These are phyloP conservation scores for Heliconius cydno DNA, from an alignment of 2,888 invertebrate genomes.

Conservation along the genomic window DNA sequence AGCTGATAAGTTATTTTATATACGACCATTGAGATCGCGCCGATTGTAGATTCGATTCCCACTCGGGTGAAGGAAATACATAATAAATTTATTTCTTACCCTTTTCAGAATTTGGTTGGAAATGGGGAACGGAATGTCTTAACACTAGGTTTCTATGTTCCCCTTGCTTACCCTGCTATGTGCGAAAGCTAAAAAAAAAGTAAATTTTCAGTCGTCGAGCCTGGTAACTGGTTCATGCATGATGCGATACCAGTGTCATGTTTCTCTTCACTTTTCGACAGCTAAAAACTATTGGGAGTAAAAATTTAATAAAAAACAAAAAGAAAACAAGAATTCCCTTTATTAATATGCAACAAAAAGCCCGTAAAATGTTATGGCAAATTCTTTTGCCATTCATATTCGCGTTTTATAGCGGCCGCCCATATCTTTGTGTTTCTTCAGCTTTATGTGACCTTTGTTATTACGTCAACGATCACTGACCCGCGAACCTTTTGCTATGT, in stretches of 20 bases:
- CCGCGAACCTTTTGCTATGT: constrained; percentile 51
- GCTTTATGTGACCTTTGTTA: constrained; percentile 73
- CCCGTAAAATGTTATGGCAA: constrained; percentile 68
- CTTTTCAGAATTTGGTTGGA: too few relatives aligned
- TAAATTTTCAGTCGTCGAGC: neutral
- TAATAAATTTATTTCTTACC: neutral
- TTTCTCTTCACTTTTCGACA: too few relatives aligned
- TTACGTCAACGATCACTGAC: constrained; percentile 51
- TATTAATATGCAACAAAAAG: constrained; percentile 68
- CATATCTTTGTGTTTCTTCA: constrained; percentile 72
- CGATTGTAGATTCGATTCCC: neutral
- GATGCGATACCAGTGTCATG: too few relatives aligned
- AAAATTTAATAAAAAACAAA: constrained; percentile 31
- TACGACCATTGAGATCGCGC: neutral
- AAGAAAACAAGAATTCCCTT: constrained; percentile 48
- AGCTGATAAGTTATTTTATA: neutral
- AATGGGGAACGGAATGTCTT: too few relatives aligned
- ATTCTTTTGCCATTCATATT: constrained; percentile 74
- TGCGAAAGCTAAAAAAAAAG: too few relatives aligned
- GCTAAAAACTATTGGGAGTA: too few relatives aligned
- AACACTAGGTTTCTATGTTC: too few relatives aligned
- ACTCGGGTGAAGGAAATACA: neutral
- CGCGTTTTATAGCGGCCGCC: constrained; percentile 72
- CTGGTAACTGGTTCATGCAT: neutral
- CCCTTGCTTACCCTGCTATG: too few relatives aligned